A percentile compares a stretch with the other conserved stretches of the same genome.
Conservation (phyloP, 2,797 vertebrate genomes). For the Harpagifer antarcticus region DNA sequence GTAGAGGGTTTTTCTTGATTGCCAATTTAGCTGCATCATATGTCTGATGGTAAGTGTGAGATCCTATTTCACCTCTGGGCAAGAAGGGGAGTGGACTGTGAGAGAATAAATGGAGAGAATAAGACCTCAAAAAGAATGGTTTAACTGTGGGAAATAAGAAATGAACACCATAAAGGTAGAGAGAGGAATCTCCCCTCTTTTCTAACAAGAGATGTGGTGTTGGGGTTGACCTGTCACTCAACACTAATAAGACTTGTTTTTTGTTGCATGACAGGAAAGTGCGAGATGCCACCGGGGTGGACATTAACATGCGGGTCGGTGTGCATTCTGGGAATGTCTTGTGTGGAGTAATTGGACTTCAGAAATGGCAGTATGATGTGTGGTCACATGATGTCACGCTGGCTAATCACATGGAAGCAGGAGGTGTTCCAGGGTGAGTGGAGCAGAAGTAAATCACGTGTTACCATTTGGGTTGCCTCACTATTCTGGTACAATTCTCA, state of each 20-base stretch:
- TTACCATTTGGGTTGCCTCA: no score
- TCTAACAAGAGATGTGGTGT: neutral
- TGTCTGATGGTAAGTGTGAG: neutral
- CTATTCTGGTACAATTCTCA: neutral
- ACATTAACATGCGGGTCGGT: conserved; percentile 96
- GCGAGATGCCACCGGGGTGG: conserved; percentile 93
- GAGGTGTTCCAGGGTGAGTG: conserved; percentile 94
- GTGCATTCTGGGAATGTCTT: conserved; percentile 96
- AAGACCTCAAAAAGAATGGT: neutral
- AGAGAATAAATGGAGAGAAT: neutral
- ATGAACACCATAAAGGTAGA: neutral
- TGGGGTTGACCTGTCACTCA: neutral
- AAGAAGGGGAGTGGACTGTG: neutral
- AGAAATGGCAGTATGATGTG: conserved; percentile 97
- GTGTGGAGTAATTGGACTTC: conserved; percentile 94
- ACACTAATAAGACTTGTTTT: conserved; percentile 30
- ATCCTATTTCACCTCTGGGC: neutral
- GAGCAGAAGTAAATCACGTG: neutral
- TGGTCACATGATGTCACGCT: conserved; percentile 97
- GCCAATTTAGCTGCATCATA: conserved; percentile 3
- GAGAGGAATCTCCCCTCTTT: neutral
- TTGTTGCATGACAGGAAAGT: conserved; percentile 87
- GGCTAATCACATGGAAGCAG: conserved; percentile 97
- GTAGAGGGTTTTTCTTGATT: conserved; percentile 4
- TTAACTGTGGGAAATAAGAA: neutral